Evolutionary conservation across 2,113 vertebrate genomes (phyloP), one percentile per base, ranked within the genome.

Genomic region (Labrus mixtus): DNA sequence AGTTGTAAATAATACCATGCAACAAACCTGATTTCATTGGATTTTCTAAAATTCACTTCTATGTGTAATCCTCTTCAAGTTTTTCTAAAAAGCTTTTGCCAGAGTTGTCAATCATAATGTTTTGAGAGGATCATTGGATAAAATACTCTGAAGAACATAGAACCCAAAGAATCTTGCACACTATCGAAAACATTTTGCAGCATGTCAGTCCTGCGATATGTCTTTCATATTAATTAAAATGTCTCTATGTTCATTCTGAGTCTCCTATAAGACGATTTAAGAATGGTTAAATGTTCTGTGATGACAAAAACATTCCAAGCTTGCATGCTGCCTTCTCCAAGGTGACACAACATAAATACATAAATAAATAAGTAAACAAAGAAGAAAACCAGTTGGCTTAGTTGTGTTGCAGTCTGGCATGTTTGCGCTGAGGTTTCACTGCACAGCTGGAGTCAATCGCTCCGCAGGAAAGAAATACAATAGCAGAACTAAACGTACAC

Each of bases 391-490:
- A 39, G 22, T 57, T 43, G 39, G 20, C 65, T 55, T 70, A 16
- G 37, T 17, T 17, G 46, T 48, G 46, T 19, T 48, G 59, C 2
- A 2, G 65, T 65, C 63, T 61, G 20, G 0, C 59, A 39, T 62
- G 61, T 68, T 54, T 57, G 55, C 17, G 25, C 16, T 37, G 62
- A 66, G 56, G 76, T 74, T 86, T 87, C 64, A 63, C 54, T 41
- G 43, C 58, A 72, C 79, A 68, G 51, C 72, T 79, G 78, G 73
- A 82, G 9, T 71, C 62, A 69, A 69, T 78, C 71, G 48, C 50
- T 22, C 20, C 13, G 25, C 8, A 63, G 64, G 29, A 63, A 82
- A 53, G 33, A 20, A 33, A 73, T 50, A 83, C 68, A 76, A 81
- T 48, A 54, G 58, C 60, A n/a, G 39, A 77, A 59, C 75, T 75